phyloP scores from a whole-genome alignment of 2,113 vertebrate genomes.

The Rhinoderma darwinii region DNA sequence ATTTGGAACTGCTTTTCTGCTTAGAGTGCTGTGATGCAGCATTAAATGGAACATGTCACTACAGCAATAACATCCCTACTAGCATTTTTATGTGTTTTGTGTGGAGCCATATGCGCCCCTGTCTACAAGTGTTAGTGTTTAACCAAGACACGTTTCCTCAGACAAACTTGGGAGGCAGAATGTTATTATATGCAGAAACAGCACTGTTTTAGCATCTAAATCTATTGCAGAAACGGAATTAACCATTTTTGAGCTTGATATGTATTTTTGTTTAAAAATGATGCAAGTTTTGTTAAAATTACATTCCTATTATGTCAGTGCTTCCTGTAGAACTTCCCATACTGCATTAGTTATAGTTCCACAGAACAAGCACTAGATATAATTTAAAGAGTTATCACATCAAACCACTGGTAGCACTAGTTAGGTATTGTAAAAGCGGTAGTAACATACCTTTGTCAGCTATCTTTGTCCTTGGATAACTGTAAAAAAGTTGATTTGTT shows the following conservation, averaged over 20 bases:
- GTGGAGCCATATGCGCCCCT: conserved; percentile 50
- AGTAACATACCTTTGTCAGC: too few species aligned
- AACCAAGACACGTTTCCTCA: conserved; percentile 13
- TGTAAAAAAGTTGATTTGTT: too few species aligned
- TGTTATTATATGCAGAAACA: conserved; percentile 12
- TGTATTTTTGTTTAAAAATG: neutral
- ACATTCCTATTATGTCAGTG: neutral
- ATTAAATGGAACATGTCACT: conserved; percentile 49
- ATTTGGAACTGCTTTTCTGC: conserved; percentile 25
- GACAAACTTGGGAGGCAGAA: conserved; percentile 40
- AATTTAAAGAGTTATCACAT: too few species aligned
- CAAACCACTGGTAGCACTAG: too few species aligned
- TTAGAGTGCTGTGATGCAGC: conserved; percentile 27
- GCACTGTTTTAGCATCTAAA: neutral
- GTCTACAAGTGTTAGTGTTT: conserved; percentile 49
- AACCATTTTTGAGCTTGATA: neutral
- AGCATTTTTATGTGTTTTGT: conserved; percentile 37
- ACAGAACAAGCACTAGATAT: too few species aligned
- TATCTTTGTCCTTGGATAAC: too few species aligned
- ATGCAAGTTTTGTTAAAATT: neutral
- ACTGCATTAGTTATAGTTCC: neutral
- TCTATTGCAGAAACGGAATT: neutral
- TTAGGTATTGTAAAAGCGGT: too few species aligned
- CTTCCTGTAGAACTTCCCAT: neutral
- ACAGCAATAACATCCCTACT: conserved; percentile 39